Percentiles rank a stretch among this genome's conserved stretches.
These are phyloP conservation scores for Cirrhinus mrigala DNA, from an alignment of 2,797 vertebrate genomes.

Conservation along the genomic window DNA sequence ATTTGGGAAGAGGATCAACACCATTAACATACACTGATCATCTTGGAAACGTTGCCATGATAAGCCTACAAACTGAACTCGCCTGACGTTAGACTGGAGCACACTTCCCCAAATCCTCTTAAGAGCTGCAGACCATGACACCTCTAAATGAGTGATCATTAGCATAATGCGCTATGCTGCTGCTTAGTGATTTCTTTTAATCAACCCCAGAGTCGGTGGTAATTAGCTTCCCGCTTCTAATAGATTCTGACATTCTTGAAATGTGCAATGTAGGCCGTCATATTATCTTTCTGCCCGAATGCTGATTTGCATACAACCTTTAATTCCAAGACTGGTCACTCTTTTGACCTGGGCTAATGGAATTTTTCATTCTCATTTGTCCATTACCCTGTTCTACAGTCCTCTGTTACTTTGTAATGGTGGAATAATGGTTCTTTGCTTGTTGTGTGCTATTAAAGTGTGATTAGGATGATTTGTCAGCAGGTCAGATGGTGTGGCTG, in stretches of 20 bases:
- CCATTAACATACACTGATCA: conserved; percentile 65
- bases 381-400: not conserved
- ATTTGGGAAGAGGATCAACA: conserved; percentile 53
- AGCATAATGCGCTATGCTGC: conserved; percentile 76
- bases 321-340: conserved; percentile 26
- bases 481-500: conserved; percentile 10
- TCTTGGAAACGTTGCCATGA: conserved; percentile 57
- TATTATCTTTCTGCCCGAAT: conserved; percentile 33
- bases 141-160: conserved; percentile 76
- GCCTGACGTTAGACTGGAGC: conserved; percentile 59
- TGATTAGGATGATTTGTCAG: conserved; percentile 24
- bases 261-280: conserved; percentile 50
- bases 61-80: conserved; percentile 67
- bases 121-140: conserved; percentile 60
- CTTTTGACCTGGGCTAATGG: conserved; percentile 49
- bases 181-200: conserved; percentile 77
- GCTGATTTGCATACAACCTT: conserved; percentile 54
- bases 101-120: conserved; percentile 68
- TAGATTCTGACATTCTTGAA: conserved; percentile 74
- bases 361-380: conserved; percentile 46
- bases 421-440: conserved; percentile 9
- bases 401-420: conserved; percentile 11
- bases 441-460: conserved; percentile 33
- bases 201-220: conserved; percentile 75
- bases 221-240: conserved; percentile 76